phyloP scores from a whole-genome alignment of 2,888 invertebrate genomes.

The Carabus problematicus region DNA sequence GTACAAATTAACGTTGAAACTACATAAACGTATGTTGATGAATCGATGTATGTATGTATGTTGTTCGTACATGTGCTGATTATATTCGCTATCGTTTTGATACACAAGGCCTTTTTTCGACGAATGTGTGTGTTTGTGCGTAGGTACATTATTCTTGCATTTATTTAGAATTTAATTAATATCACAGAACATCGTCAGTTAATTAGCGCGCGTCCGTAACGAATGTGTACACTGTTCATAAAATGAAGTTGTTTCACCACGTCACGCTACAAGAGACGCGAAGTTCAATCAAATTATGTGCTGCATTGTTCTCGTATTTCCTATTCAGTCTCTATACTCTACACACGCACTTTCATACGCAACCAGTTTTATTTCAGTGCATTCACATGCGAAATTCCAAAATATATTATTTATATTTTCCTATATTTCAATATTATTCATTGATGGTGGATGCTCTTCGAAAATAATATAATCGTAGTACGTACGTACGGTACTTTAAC shows the following conservation, averaged over 20 bases:
- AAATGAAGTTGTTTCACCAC: background rate
- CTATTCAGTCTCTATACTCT: too few relatives aligned
- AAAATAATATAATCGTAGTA: too few relatives aligned
- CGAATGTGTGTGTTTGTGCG: slow-evolving; percentile 9
- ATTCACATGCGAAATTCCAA: too few relatives aligned
- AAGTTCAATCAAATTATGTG: slow-evolving; percentile 9
- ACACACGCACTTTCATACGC: too few relatives aligned
- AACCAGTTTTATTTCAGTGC: too few relatives aligned
- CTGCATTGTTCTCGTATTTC: background rate
- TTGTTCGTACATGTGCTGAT: too few relatives aligned
- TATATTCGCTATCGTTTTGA: background rate
- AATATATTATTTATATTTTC: too few relatives aligned
- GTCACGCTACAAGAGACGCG: background rate
- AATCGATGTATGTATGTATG: background rate
- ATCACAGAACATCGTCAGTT: slow-evolving; percentile 26
- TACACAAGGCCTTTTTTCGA: background rate
- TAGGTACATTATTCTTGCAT: slow-evolving; percentile 26
- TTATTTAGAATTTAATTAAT: slow-evolving; percentile 40
- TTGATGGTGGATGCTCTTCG: too few relatives aligned
- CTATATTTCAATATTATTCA: too few relatives aligned
- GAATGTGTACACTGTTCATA: background rate
- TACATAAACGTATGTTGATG: background rate
- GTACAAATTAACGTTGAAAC: slow-evolving; percentile 22
- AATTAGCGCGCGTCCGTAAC: slow-evolving; percentile 21
- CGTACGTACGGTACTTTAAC: too few relatives aligned